These are phyloP conservation scores for Scaptomyza hsui DNA, from an alignment of 1,140 invertebrate species.

Conservation along the genomic window DNA sequence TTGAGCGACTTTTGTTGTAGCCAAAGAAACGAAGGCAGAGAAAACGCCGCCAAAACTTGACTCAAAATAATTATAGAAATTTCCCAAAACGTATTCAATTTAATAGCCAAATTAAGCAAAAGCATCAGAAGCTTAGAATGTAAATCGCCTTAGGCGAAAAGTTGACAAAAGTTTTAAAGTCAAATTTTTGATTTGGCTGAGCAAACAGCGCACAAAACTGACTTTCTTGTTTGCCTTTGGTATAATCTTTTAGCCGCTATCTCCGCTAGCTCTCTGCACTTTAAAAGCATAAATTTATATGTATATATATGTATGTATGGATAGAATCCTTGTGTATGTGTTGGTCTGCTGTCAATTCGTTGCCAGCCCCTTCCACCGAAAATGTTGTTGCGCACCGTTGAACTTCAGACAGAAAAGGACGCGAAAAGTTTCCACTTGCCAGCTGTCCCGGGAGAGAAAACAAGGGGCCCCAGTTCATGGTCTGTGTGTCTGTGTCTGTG, in stretches of 20 bases:
- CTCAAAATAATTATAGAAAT: neutral
- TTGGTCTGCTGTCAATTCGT: slow-evolving; percentile 53
- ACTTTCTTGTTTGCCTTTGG: slow-evolving; percentile 29
- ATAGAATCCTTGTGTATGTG: slow-evolving; percentile 56
- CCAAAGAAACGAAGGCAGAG: neutral
- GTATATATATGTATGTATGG: slow-evolving; percentile 21
- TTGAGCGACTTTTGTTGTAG: slow-evolving; percentile 52
- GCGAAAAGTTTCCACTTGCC: slow-evolving; percentile 73
- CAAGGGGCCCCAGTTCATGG: no score
- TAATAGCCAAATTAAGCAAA: slow-evolving; percentile 14
- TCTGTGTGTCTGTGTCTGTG: slow-evolving; percentile 16
- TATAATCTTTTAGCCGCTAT: slow-evolving; percentile 13
- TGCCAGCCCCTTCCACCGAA: slow-evolving; percentile 32
- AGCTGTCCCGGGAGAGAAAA: slow-evolving; percentile 37
- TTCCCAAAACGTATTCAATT: slow-evolving; percentile 9
- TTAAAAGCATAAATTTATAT: slow-evolving; percentile 39
- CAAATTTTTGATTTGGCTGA: slow-evolving; percentile 25
- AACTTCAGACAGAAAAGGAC: slow-evolving; percentile 63
- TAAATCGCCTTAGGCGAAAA: neutral
- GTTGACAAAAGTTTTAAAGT: slow-evolving; percentile 28
- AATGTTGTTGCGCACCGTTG: slow-evolving; percentile 72
- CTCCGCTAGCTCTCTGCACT: slow-evolving; percentile 13
- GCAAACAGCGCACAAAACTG: slow-evolving; percentile 8
- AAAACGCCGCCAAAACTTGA: neutral
- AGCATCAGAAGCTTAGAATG: neutral